Evolutionary conservation across 2,888 invertebrate genomes (phyloP).

Genomic region (Poecilobothrus nobilitatus): DNA sequence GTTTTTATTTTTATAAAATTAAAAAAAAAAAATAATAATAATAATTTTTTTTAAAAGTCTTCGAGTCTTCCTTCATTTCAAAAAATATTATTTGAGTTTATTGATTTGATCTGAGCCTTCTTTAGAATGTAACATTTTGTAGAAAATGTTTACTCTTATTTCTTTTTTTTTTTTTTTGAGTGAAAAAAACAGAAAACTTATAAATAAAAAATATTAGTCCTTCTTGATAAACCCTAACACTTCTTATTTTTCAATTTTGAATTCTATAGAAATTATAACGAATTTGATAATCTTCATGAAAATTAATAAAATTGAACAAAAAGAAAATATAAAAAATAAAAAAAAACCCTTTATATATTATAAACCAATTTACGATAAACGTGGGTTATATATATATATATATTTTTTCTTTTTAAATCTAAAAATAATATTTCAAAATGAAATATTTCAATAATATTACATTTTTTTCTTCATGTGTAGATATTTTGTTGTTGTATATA

Average conservation of each 20-base stretch:
- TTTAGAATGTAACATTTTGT: background rate
- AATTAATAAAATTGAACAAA: too few relatives aligned
- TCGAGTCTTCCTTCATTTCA: background rate
- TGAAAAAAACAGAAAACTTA: background rate
- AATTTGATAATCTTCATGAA: too few relatives aligned
- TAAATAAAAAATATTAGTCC: background rate
- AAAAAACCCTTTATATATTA: background rate
- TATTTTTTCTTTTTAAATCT: too few relatives aligned
- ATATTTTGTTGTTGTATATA: background rate
- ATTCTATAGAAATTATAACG: too few relatives aligned
- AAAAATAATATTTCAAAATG: conserved; percentile 1
- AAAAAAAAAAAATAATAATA: background rate
- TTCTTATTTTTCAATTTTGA: too few relatives aligned
- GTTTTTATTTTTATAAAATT: background rate
- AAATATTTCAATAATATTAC: background rate
- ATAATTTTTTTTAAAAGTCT: background rate
- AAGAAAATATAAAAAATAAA: background rate
- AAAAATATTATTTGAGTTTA: background rate
- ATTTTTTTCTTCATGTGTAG: too few relatives aligned
- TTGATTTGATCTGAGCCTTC: background rate
- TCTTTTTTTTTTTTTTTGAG: too few relatives aligned
- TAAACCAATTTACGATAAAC: background rate
- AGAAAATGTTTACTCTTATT: too few relatives aligned
- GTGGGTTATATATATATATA: background rate
- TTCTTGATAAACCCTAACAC: background rate